These are phyloP conservation scores for Glossophaga mutica DNA, from an alignment of 2,797 vertebrate species.

Conservation along the genomic window DNA sequence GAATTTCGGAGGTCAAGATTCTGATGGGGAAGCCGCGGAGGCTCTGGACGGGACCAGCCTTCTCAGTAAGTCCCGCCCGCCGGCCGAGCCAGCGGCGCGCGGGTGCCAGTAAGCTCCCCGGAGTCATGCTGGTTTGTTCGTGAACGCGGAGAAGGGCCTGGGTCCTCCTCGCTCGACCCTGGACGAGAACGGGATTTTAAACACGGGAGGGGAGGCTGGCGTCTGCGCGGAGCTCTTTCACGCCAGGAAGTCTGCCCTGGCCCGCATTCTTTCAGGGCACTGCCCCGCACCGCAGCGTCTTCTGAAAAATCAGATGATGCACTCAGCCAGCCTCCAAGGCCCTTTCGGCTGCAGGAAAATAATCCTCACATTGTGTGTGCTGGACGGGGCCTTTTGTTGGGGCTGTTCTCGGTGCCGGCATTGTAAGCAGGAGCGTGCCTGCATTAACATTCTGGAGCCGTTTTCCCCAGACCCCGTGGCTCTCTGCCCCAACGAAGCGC, in stretches of 20 bases:
- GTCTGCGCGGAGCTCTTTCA: background rate
- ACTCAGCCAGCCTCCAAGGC: background rate
- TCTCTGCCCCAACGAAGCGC: background rate
- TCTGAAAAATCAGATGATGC: background rate
- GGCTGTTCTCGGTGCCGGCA: too few relatives aligned
- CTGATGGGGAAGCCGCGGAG: background rate
- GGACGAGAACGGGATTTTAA: background rate
- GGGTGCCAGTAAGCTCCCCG: background rate
- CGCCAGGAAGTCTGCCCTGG: background rate
- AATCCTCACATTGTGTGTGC: background rate
- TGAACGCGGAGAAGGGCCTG: background rate
- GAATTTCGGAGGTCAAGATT: too few relatives aligned
- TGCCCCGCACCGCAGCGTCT: accelerated
- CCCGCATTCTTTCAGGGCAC: background rate
- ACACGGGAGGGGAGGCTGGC: background rate
- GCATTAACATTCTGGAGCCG: background rate
- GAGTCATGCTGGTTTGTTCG: background rate
- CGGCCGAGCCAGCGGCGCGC: background rate
- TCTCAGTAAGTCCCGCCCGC: background rate
- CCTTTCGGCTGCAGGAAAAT: background rate
- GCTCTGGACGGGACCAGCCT: background rate
- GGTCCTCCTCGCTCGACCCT: background rate
- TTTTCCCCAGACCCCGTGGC: background rate
- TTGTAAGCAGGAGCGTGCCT: background rate
- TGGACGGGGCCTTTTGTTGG: background rate